Conservation (phyloP, 2,888 invertebrate genomes). For the Thymelicus acteon region DNA sequence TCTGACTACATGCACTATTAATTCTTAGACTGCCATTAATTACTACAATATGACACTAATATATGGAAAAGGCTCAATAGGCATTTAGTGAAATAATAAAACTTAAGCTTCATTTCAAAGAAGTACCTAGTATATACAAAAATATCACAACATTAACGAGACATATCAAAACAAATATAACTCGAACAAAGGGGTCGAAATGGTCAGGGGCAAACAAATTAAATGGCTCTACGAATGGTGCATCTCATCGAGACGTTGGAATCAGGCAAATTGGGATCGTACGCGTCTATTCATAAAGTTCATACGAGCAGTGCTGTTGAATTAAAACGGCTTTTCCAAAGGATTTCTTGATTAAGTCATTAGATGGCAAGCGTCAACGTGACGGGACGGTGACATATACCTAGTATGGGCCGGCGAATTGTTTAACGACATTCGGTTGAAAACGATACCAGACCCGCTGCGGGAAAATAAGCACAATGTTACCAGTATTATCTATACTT, state of each 20-base stretch:
- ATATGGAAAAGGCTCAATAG: no score
- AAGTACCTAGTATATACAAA: background rate
- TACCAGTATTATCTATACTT: no score
- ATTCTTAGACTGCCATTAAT: no score
- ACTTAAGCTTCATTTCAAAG: no score
- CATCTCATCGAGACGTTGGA: background rate
- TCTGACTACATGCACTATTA: no score
- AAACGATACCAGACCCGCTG: no score
- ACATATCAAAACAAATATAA: constrained; percentile 6
- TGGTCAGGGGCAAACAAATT: constrained; percentile 32
- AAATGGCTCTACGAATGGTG: constrained; percentile 1
- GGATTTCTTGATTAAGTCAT: constrained; percentile 33
- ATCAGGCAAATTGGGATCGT: background rate
- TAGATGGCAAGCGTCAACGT: constrained; percentile 18
- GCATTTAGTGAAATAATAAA: no score
- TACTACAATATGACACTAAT: no score
- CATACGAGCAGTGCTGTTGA: background rate
- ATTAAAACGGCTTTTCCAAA: constrained; percentile 21
- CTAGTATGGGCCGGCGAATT: background rate
- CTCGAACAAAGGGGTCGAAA: constrained; percentile 23
- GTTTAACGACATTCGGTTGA: background rate
- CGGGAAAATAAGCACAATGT: no score
- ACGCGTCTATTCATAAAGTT: background rate
- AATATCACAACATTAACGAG: background rate
- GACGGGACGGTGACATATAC: constrained; percentile 15